Evolutionary conservation across 2,888 invertebrate species (phyloP).

Genomic region (Zelleria hepariella): DNA sequence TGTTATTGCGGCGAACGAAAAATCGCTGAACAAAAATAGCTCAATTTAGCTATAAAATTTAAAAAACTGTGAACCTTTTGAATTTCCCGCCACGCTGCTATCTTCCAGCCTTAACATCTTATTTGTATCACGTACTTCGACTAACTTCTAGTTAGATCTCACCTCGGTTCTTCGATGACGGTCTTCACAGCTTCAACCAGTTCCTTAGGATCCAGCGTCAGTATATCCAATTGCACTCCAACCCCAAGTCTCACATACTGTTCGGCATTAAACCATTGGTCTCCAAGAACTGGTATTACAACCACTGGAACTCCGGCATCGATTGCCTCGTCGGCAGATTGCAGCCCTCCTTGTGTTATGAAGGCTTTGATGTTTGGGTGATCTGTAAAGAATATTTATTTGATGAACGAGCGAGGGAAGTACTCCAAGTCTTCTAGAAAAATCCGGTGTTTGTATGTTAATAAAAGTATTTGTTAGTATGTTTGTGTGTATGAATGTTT

Average conservation of each 20-base stretch:
- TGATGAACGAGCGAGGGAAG: background rate
- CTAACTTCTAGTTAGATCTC: constrained; percentile 1
- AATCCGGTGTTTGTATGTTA: too few species aligned
- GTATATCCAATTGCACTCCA: constrained; percentile 18
- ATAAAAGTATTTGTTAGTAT: background rate
- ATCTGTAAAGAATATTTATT: constrained; percentile 16
- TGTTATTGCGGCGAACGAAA: too few species aligned
- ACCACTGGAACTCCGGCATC: constrained; percentile 22
- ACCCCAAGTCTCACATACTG: constrained; percentile 20
- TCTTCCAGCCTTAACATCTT: too few species aligned
- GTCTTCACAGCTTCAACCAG: constrained; percentile 5
- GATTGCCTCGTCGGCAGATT: constrained; percentile 24
- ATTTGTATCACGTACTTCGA: background rate
- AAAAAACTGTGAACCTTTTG: too few species aligned
- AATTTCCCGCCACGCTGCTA: too few species aligned
- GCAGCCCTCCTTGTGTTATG: constrained; percentile 22
- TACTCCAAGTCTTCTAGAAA: too few species aligned
- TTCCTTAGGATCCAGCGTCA: constrained; percentile 16
- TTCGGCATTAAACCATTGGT: constrained; percentile 21
- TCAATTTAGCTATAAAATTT: too few species aligned
- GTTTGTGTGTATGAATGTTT: background rate
- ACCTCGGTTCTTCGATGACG: constrained; percentile 15
- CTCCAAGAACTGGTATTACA: constrained; percentile 20
- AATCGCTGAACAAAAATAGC: too few species aligned
- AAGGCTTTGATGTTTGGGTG: constrained; percentile 26